Evolutionary conservation across 2,797 vertebrate species (phyloP).

Genomic region (Alauda arvensis): DNA sequence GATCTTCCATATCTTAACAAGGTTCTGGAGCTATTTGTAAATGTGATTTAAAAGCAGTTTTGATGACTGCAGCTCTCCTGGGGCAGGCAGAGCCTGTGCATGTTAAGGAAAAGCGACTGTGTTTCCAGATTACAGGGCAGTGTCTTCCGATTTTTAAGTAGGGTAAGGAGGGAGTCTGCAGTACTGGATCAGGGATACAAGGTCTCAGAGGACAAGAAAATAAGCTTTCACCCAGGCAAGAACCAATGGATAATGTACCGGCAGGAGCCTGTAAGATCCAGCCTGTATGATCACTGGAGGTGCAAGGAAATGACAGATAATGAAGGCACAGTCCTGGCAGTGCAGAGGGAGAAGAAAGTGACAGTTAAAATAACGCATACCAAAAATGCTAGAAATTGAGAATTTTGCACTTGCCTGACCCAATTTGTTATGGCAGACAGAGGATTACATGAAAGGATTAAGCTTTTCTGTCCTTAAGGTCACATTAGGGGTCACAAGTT

Average conservation of each 20-base stretch:
- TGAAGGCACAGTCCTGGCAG: constrained; percentile 14
- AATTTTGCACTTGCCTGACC: constrained; percentile 56
- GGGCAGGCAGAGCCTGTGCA: not conserved
- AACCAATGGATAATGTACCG: not conserved
- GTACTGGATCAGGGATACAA: not conserved
- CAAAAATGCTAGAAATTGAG: constrained; percentile 45
- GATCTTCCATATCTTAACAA: not conserved
- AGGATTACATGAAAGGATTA: constrained; percentile 58
- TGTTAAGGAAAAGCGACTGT: not conserved
- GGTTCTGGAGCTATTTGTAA: constrained; percentile 11
- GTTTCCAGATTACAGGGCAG: not conserved
- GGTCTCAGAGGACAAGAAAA: not conserved
- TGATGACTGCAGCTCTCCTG: not conserved
- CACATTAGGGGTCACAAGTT: constrained; percentile 33
- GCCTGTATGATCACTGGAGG: not conserved
- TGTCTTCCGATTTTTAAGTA: constrained; percentile 3
- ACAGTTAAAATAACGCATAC: constrained; percentile 26
- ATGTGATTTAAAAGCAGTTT: not conserved
- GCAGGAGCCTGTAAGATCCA: not conserved
- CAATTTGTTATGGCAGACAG: constrained; percentile 53
- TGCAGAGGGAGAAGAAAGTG: constrained; percentile 29
- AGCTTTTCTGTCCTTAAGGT: constrained; percentile 50
- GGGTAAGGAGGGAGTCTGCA: not conserved
- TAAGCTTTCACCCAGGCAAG: not conserved
- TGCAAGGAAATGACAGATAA: constrained; percentile 22